A percentile compares a stretch with the other conserved stretches of the same genome.
phyloP scores from a whole-genome alignment of 2,888 invertebrate species.

The Lamellibrachia satsuma region DNA sequence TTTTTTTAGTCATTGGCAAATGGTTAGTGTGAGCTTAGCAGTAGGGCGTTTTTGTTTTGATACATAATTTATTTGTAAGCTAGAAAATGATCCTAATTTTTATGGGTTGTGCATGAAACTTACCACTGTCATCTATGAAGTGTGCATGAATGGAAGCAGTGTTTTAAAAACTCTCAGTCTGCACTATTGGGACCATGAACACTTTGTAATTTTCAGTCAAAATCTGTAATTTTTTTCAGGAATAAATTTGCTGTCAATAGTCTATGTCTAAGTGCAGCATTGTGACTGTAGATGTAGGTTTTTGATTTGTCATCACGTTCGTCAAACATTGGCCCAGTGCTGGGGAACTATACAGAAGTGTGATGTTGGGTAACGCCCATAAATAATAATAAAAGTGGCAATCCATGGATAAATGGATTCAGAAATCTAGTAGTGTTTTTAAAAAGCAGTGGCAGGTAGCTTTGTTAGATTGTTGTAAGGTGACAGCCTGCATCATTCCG shows the following conservation, averaged over 20 bases:
- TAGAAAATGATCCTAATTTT: neutral
- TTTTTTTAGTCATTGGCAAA: no score
- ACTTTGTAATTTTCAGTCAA: neutral
- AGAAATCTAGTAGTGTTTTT: neutral
- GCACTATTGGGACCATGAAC: neutral
- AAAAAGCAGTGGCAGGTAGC: neutral
- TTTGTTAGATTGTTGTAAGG: neutral
- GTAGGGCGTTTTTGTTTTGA: neutral
- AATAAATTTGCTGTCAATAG: neutral
- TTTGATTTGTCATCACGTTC: neutral
- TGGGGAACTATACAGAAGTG: neutral
- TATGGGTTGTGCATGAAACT: neutral
- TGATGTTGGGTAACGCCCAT: neutral
- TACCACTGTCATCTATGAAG: neutral
- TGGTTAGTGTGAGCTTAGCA: neutral
- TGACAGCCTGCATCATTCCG: neutral
- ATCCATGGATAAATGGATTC: neutral
- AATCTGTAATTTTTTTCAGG: neutral
- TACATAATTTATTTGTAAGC: constrained; percentile 8
- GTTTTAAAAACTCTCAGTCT: neutral
- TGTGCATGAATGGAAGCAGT: neutral
- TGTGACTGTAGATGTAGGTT: neutral
- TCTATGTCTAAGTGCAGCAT: neutral
- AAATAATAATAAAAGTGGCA: neutral
- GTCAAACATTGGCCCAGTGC: neutral